Conservation (phyloP, 2,797 vertebrate species). For the Clamator glandarius region DNA sequence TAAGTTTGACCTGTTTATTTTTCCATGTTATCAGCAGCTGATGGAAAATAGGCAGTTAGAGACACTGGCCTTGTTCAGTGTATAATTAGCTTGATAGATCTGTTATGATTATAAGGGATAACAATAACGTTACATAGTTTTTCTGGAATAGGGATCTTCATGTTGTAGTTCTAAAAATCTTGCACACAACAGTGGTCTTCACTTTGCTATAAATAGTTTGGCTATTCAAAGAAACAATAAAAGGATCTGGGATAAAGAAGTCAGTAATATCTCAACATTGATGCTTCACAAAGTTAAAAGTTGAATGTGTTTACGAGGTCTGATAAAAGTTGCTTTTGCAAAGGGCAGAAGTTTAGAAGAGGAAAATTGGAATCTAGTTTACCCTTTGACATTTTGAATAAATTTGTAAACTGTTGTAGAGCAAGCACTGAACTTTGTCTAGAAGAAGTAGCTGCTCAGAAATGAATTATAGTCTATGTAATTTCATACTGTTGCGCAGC, state of each 20-base stretch:
- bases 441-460: background rate
- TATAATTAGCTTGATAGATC: too few species aligned
- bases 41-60: too few species aligned
- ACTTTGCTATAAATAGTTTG: background rate
- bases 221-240: background rate
- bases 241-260: background rate
- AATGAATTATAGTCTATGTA: background rate
- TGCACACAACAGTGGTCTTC: rapidly evolving
- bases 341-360: background rate
- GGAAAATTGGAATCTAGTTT: background rate
- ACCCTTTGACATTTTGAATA: background rate
- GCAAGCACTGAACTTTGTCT: background rate
- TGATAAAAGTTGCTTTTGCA: background rate
- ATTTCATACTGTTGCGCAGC: background rate
- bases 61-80: too few species aligned
- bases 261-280: background rate
- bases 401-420: background rate
- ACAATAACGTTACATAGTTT: background rate
- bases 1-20: too few species aligned
- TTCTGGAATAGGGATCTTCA: background rate
- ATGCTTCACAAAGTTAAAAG: background rate
- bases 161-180: background rate
- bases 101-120: too few species aligned
- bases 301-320: background rate
- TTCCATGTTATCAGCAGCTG: too few species aligned